phyloP scores from a whole-genome alignment of 2,797 vertebrate genomes.

The Pipistrellus pipistrellus region DNA sequence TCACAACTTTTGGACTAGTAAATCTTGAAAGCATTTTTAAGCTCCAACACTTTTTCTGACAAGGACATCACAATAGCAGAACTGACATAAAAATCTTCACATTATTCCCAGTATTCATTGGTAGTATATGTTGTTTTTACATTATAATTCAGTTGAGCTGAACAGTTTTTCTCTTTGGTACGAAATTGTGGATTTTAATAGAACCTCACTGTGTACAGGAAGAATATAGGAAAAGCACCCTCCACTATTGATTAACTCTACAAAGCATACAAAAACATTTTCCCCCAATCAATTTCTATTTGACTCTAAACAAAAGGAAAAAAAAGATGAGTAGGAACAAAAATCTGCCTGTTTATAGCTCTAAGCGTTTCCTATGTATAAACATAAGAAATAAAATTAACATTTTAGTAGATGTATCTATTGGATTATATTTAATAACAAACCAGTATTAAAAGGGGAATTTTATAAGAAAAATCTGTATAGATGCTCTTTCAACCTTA shows the following conservation, averaged over 20 bases:
- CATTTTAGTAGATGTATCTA: constrained; percentile 29
- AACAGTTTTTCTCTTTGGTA: constrained; percentile 38
- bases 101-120: neutral
- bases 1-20: neutral
- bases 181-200: constrained; percentile 67
- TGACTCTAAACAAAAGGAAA: constrained; percentile 77
- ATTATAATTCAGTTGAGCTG: constrained; percentile 17
- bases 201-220: constrained; percentile 69
- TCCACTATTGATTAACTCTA: constrained; percentile 75
- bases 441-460: constrained; percentile 25
- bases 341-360: constrained; percentile 77
- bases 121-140: neutral
- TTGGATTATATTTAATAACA: constrained; percentile 39
- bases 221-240: constrained; percentile 60
- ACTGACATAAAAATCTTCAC: neutral
- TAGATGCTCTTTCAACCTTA: constrained; percentile 53
- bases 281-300: constrained; percentile 77
- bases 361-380: constrained; percentile 68
- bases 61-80: neutral
- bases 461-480: neutral
- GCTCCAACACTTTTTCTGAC: neutral
- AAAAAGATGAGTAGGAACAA: constrained; percentile 69
- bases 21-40: constrained; percentile 20
- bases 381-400: constrained; percentile 67
- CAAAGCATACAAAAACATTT: constrained; percentile 73